These are phyloP conservation scores for Tetanocera ferruginea DNA, from an alignment of 2,888 invertebrate genomes.

Conservation along the genomic window DNA sequence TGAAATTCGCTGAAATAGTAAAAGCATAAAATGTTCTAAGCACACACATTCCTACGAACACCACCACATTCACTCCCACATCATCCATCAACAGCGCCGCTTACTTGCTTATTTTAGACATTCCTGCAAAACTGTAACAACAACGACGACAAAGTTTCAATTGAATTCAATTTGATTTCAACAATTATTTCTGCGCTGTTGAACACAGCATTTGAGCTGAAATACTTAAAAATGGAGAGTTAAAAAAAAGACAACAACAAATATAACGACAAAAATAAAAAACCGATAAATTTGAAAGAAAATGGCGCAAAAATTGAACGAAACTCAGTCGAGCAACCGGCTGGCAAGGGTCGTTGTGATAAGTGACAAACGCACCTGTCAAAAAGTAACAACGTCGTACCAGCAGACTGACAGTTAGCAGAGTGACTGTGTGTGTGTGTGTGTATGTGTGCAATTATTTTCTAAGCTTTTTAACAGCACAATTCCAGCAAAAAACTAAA, in stretches of 20 bases:
- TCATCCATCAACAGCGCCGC: no score
- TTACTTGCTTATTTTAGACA: neutral
- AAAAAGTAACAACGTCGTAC: constrained; percentile 3
- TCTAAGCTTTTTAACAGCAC: neutral
- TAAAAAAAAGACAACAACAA: neutral
- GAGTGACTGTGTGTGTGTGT: no score
- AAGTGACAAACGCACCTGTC: constrained; percentile 23
- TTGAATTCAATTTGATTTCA: constrained; percentile 19
- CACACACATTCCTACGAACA: no score
- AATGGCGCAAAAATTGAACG: neutral
- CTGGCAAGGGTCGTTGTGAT: neutral
- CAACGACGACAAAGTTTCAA: constrained; percentile 5
- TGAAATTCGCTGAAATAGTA: neutral
- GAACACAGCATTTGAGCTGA: constrained; percentile 6
- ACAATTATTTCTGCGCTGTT: constrained; percentile 20
- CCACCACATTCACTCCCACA: no score
- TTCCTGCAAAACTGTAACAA: neutral
- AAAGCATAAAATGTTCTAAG: neutral
- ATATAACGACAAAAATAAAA: neutral
- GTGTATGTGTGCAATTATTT: neutral
- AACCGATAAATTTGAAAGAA: neutral
- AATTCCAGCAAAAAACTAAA: neutral
- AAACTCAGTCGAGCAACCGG: neutral
- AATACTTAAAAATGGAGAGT: neutral
- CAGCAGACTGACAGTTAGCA: no score